phyloP scores from a whole-genome alignment of 2,113 vertebrate species.

The Syngnathus typhle region DNA sequence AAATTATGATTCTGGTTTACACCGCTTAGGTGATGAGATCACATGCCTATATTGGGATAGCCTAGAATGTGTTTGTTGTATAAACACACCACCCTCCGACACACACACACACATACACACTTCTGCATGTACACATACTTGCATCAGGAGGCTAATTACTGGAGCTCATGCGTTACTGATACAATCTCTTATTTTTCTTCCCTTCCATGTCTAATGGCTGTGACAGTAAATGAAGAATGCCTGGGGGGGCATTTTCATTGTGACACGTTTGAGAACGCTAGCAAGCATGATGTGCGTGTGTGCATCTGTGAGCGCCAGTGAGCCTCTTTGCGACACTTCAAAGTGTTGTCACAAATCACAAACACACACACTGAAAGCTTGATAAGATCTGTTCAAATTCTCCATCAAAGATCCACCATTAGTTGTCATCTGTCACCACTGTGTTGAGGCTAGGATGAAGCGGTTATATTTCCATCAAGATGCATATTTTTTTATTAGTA shows the following conservation, averaged over 20 bases:
- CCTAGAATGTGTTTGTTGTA: slow-evolving; percentile 30
- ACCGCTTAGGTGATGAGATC: slow-evolving; percentile 47
- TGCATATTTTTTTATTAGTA: not conserved
- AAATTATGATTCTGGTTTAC: slow-evolving; percentile 46
- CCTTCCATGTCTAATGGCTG: slow-evolving; percentile 70
- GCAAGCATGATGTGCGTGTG: slow-evolving; percentile 35
- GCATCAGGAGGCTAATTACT: slow-evolving; percentile 71
- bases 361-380: slow-evolving; percentile 24
- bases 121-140: slow-evolving; percentile 41
- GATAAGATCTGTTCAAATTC: slow-evolving; percentile 54
- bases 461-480: slow-evolving; percentile 34
- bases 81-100: not conserved
- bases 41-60: slow-evolving; percentile 46
- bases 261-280: slow-evolving; percentile 62
- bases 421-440: slow-evolving; percentile 64
- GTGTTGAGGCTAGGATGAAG: slow-evolving; percentile 33
- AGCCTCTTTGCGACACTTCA: slow-evolving; percentile 51
- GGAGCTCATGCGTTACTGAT: slow-evolving; percentile 73
- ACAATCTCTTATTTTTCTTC: slow-evolving; percentile 68
- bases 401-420: slow-evolving; percentile 61
- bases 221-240: slow-evolving; percentile 72
- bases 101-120: slow-evolving; percentile 24
- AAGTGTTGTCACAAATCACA: slow-evolving; percentile 52
- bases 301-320: slow-evolving; percentile 21
- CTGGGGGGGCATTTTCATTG: slow-evolving; percentile 61